Base-by-base conservation (phyloP, 2,797 vertebrate genomes). In the Sparus aurata region DNA sequence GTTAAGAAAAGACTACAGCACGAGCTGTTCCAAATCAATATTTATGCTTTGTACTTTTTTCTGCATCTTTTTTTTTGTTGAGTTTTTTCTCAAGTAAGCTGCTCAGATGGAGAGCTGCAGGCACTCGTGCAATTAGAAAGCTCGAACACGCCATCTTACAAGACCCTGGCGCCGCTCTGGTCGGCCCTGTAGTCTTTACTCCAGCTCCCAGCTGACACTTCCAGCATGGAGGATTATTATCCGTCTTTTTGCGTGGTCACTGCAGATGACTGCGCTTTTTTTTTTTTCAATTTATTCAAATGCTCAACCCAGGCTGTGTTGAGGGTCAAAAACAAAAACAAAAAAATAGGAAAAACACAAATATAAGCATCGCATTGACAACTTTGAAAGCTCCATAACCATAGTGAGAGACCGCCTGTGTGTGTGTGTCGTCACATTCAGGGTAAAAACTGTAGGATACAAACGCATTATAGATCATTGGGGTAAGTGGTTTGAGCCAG, bases 401-500 rank as follows among this genome's bases (percentile, higher is more conserved):
- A 17, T 2, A 52, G 64, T 41, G n/a, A 50, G 45, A 5, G 20
- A 64, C 18, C 34, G 59, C 46, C 12, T 66, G 8, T 49, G n/a
- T 67, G 27, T 25, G 25, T 25, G 25, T 25, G 25, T 25, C 22
- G n/a, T 81, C 55, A 69, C 41, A 71, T 82, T 30, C 5, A 49
- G 70, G 18, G 75, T 34, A 47, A 62, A 79, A 38, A 41, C 60
- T 43, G 20, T 62, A 18, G 69, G 43, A 87, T 57, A 63, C 30
- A 70, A 83, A 71, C 54, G 69, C 59, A 69, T 77, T 80, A 76
- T 85, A 86, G 75, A 89, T 91, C 85, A 89, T 38, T 68, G 78
- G 63, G 62, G 54, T 82, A 85, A 87, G 80, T 79, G 57, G 74
- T 73, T 66, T 64, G 54, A 87, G 70, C 49, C 74, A 82, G 76